Evolutionary conservation across 1,140 invertebrate genomes (phyloP).

Genomic region (Metopolophium dirhodum): DNA sequence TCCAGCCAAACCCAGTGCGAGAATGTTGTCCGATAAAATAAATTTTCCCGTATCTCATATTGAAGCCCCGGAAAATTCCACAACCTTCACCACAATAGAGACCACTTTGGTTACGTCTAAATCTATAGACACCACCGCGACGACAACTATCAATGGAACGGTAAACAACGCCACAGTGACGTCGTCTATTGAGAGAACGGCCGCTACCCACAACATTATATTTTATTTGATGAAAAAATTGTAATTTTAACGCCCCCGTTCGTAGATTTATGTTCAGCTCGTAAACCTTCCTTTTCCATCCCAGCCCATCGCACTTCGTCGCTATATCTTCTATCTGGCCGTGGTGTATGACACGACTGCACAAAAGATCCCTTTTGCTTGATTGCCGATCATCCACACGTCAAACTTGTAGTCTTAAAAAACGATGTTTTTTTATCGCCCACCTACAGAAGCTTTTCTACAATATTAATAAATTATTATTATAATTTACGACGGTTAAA

Average conservation of each 20-base stretch:
- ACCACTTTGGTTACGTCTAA: no score
- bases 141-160: no score
- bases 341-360: not conserved
- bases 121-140: no score
- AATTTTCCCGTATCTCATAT: no score
- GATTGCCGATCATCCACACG: not conserved
- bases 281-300: not conserved
- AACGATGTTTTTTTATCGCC: not conserved
- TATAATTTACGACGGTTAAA: not conserved
- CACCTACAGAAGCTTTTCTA: not conserved
- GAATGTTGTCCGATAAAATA: no score
- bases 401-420: not conserved
- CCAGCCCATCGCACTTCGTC: not conserved
- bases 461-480: not conserved
- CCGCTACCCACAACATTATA: no score
- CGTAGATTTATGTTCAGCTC: slow-evolving; percentile 14
- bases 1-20: no score
- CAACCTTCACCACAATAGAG: no score
- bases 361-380: not conserved
- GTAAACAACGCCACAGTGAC: no score
- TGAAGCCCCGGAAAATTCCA: no score
- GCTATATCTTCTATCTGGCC: not conserved
- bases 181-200: no score
- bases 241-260: slow-evolving; percentile 31
- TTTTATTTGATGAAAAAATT: no score